Base-by-base conservation (phyloP, 2,797 vertebrate species). In the Myotis vivesi region DNA sequence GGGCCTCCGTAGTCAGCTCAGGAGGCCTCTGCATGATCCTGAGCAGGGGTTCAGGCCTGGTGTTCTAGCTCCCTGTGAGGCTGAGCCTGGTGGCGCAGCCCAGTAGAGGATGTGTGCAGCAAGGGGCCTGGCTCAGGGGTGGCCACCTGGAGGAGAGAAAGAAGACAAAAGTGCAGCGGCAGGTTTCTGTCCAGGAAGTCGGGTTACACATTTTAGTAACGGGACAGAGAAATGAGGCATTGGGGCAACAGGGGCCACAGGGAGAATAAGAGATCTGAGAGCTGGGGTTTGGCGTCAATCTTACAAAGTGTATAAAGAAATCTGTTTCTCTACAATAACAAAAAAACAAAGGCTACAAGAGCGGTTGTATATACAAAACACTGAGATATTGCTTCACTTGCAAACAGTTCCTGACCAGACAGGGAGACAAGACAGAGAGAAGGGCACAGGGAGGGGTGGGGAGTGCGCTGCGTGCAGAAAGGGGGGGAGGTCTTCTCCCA, bases 351-450 rank as follows among this genome's bases (percentile, higher is more conserved):
- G 97, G 97, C 97, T 97, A 98, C 97, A 97, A 98, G 98, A 97
- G 98, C 97, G 81, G 97, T 97, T 97, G 94, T 97, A 98, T 98
- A 96, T 98, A 98, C 97, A 98, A 75, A 86, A 98, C 98, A 97
- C 72, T 97, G 96, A 98, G 98, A 98, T 98, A 98, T 97, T 98
- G 98, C 98, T 98, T 98, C 97, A 98, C 98, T 98, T 96, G 98
- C 98, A 97, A 96, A 98, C 93, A 95, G 97, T 94, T 96, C 94
- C 96, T 92, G 92, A 93, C 97, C 91, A 95, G 87, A 97, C 30
- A 38, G 95, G 97, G 95, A 97, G 94, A 97, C 83, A 62, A 91
- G 93, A 96, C 92, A 68, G 91, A 84, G 81, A 83, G 87, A 23
- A 82, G 85, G 28, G 87, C 71, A 90, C 59, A 25, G 92, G 97